Conservation (phyloP, 2,113 vertebrate genomes). For the Apus apus region DNA sequence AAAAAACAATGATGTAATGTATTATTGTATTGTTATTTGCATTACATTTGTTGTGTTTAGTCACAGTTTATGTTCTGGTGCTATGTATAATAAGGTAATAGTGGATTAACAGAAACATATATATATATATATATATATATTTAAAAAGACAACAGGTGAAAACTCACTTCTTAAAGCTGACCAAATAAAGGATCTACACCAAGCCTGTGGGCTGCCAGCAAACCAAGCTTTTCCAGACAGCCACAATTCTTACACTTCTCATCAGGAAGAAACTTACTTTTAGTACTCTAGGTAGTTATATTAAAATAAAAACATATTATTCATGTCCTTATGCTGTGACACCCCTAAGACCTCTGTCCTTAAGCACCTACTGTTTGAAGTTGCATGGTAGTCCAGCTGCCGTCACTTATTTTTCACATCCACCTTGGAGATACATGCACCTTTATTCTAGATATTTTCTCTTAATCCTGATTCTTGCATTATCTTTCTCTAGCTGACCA, state of each 20-base stretch:
- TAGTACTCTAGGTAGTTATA: not conserved
- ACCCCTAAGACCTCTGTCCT: accelerated
- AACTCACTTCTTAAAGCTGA: not conserved
- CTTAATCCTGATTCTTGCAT: not conserved
- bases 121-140: not conserved
- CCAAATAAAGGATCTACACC: not conserved
- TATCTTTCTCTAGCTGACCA: not conserved
- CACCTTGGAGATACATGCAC: not conserved
- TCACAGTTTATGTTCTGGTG: not conserved
- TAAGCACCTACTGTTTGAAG: not conserved
- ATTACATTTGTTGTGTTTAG: not conserved
- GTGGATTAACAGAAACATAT: not conserved
- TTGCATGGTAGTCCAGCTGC: not conserved
- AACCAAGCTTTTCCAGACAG: not conserved
- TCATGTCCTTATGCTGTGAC: not conserved
- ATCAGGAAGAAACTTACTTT: not conserved
- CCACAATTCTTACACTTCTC: not conserved
- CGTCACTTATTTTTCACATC: not conserved
- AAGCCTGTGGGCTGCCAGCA: not conserved
- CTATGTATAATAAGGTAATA: not conserved
- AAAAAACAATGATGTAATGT: not conserved
- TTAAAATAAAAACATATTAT: not conserved
- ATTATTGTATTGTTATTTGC: not conserved
- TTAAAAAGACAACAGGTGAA: not conserved
- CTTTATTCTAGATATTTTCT: not conserved